Evolutionary conservation across 1,140 invertebrate species (phyloP).

Genomic region (Tetragonula clypearis): DNA sequence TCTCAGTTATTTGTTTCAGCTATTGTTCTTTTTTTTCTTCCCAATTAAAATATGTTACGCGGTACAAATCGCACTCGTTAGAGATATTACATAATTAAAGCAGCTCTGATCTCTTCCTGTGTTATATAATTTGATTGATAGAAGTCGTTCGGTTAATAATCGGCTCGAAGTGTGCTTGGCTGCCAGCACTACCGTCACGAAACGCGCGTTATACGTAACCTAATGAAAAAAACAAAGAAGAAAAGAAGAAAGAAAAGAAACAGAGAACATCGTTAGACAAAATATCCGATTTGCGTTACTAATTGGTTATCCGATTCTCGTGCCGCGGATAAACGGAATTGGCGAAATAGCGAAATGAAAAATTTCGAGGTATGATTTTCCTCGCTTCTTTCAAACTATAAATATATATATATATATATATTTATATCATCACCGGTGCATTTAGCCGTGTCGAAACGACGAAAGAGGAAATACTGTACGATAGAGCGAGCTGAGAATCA

Average conservation of each 20-base stretch:
- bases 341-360: neutral
- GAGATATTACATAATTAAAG: constrained; percentile 7
- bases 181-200: neutral
- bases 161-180: neutral
- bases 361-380: neutral
- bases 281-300: neutral
- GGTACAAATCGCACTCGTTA: neutral
- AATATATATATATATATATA: neutral
- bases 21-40: neutral
- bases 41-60: constrained; percentile 1
- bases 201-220: neutral
- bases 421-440: too few relatives aligned
- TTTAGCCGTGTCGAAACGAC: neutral
- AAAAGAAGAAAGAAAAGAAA: too few relatives aligned
- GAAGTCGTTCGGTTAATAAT: neutral
- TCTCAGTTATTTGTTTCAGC: neutral
- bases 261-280: neutral
- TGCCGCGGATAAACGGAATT: neutral
- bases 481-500: neutral
- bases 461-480: neutral
- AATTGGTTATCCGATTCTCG: neutral
- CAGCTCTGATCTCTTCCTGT: neutral
- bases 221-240: neutral
- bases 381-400: neutral
- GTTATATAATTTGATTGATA: constrained; percentile 7